Evolutionary conservation across 2,113 vertebrate genomes (phyloP).

Genomic region (Pholis gunnellus): DNA sequence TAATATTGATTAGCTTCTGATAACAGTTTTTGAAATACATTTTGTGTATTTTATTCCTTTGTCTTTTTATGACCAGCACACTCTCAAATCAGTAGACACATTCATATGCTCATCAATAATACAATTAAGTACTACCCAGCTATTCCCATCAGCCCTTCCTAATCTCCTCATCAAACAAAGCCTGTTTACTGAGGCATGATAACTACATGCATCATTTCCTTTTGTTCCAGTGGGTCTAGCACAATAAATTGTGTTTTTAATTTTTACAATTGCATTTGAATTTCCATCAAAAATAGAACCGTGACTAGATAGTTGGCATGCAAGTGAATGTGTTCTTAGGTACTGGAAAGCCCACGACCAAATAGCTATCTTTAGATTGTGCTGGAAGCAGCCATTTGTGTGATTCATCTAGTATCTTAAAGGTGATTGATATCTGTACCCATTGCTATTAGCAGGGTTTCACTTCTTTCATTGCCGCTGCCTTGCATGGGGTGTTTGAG

Average conservation of each 20-base stretch:
- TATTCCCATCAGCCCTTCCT: not conserved
- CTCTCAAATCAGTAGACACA: not conserved
- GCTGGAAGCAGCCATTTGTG: not conserved
- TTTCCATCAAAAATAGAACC: not conserved
- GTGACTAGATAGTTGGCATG: not conserved
- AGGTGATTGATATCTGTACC: not conserved
- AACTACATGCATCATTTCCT: not conserved
- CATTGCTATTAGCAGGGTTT: not conserved
- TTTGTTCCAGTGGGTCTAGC: not conserved
- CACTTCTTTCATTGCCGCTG: constrained; percentile 20
- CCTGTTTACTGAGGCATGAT: constrained; percentile 7
- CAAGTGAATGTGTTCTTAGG: not conserved
- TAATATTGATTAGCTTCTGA: not conserved
- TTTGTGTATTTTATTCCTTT: not conserved
- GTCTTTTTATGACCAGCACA: not conserved
- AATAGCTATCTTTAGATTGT: not conserved
- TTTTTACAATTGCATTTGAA: constrained; percentile 9
- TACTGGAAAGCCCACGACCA: not conserved
- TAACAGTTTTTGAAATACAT: not conserved
- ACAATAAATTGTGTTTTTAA: not conserved
- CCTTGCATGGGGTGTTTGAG: constrained; percentile 33
- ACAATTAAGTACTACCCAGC: not conserved
- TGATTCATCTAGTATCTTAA: constrained; percentile 4
- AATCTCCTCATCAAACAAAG: constrained; percentile 16
- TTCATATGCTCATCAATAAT: not conserved